A percentile compares a stretch with the other conserved stretches of the same genome.
Evolutionary conservation across 2,888 invertebrate species (phyloP).

Genomic region (Pyrgus malvae): DNA sequence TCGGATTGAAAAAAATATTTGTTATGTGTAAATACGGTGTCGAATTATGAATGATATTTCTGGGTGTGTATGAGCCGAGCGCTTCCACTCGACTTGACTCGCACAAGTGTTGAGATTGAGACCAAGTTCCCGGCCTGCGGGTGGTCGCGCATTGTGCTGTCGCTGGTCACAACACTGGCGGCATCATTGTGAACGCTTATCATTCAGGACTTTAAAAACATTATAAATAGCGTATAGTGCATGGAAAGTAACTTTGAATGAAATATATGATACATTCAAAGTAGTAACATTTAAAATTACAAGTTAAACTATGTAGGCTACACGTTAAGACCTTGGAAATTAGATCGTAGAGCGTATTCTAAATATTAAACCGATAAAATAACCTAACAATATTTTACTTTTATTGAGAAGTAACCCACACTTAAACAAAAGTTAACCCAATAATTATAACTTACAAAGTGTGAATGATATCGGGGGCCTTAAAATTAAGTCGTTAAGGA

Average conservation of each 20-base stretch:
- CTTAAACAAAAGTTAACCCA: too few relatives aligned
- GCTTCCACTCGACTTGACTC: conserved; percentile 64
- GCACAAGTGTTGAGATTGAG: conserved; percentile 45
- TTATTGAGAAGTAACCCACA: too few relatives aligned
- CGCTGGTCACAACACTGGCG: conserved; percentile 55
- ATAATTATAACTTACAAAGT: conserved; percentile 19
- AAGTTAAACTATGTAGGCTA: too few relatives aligned
- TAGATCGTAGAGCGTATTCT: too few relatives aligned
- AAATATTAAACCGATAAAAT: too few relatives aligned
- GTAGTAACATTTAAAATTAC: too few relatives aligned
- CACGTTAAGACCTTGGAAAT: too few relatives aligned
- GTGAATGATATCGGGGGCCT: conserved; percentile 44
- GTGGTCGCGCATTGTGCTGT: conserved; percentile 51
- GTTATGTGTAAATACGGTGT: conserved; percentile 42
- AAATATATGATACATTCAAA: too few relatives aligned
- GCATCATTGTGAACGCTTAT: conserved; percentile 9
- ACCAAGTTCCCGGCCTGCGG: conserved; percentile 54
- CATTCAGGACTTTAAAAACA: too few relatives aligned
- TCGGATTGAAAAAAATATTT: conserved; percentile 40
- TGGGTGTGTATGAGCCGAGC: conserved; percentile 45
- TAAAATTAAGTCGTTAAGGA: conserved; percentile 77
- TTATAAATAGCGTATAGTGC: too few relatives aligned
- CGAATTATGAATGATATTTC: conserved; percentile 62
- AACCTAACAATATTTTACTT: too few relatives aligned
- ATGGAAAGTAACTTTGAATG: too few relatives aligned